A percentile compares a stretch with the other conserved stretches of the same genome.
phyloP scores from a whole-genome alignment of 2,888 invertebrate species.

The Lydus trimaculatus region DNA sequence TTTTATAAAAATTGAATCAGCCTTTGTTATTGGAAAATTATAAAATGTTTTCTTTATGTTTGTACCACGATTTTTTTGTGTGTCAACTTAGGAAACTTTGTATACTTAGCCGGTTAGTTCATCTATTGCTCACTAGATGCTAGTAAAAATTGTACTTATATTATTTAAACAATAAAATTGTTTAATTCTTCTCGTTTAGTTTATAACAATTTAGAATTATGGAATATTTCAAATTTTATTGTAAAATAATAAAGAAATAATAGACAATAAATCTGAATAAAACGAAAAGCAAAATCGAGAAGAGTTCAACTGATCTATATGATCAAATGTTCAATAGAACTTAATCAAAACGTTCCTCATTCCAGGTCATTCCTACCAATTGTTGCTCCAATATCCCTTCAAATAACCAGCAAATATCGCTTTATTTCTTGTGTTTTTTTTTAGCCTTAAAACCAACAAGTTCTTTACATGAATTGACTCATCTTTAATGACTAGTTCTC shows the following conservation, averaged over 20 bases:
- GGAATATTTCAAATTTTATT: neutral
- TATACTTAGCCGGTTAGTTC: neutral
- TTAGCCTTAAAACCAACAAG: slow-evolving; percentile 44
- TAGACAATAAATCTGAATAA: neutral
- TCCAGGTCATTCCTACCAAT: neutral
- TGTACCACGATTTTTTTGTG: neutral
- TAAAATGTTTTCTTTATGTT: neutral
- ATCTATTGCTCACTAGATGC: neutral
- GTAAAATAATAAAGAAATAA: neutral
- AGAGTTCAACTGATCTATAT: neutral
- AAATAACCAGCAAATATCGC: neutral
- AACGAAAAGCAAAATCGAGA: neutral
- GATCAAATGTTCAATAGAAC: neutral
- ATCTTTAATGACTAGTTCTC: slow-evolving; percentile 34
- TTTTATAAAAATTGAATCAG: too few relatives aligned
- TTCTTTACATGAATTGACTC: slow-evolving; percentile 50
- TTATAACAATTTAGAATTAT: neutral
- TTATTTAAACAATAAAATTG: neutral
- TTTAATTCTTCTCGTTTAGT: neutral
- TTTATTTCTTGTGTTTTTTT: slow-evolving; percentile 44
- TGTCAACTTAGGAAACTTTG: neutral
- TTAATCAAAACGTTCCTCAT: neutral
- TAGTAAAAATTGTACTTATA: neutral
- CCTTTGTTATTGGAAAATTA: neutral
- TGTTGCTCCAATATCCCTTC: neutral